Percentiles rank a stretch among this genome's conserved stretches.
phyloP scores from a whole-genome alignment of 2,113 vertebrate species.

The Oncorhynchus clarkii region DNA sequence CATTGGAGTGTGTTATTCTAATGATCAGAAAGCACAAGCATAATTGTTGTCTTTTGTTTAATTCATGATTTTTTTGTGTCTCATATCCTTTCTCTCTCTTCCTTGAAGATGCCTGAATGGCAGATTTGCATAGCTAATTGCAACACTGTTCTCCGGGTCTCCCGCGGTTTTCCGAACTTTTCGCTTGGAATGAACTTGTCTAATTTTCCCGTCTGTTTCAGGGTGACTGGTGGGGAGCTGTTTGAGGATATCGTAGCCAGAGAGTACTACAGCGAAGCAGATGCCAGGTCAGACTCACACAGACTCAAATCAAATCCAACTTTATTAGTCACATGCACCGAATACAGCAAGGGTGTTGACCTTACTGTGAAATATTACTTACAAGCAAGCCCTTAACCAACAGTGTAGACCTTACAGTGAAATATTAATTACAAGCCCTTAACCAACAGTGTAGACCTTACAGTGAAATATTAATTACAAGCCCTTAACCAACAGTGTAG shows the following conservation, averaged over 20 bases:
- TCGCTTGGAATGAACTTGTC: background rate
- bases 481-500: too few species aligned
- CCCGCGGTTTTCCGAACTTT: background rate
- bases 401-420: too few species aligned
- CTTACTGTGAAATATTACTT: too few species aligned
- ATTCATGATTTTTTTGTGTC: background rate
- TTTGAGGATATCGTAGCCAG: conserved; percentile 93
- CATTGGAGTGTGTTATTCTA: background rate
- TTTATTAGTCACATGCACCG: too few species aligned
- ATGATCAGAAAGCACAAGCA: too few species aligned
- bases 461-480: too few species aligned
- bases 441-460: too few species aligned
- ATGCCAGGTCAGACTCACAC: conserved; percentile 83
- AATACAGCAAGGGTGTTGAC: too few species aligned
- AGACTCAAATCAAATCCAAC: background rate
- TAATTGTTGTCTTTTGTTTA: too few species aligned
- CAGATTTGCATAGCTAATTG: background rate
- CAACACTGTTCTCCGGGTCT: background rate
- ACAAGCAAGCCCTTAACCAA: too few species aligned
- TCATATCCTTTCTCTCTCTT: background rate
- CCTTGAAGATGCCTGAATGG: background rate
- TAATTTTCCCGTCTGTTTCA: conserved; percentile 49
- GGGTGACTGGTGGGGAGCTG: conserved; percentile 89
- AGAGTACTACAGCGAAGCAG: conserved; percentile 92
- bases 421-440: too few species aligned